A percentile compares a stretch with the other conserved stretches of the same genome.
Evolutionary conservation across 2,888 invertebrate genomes (phyloP).

Genomic region (Formica aserva): DNA sequence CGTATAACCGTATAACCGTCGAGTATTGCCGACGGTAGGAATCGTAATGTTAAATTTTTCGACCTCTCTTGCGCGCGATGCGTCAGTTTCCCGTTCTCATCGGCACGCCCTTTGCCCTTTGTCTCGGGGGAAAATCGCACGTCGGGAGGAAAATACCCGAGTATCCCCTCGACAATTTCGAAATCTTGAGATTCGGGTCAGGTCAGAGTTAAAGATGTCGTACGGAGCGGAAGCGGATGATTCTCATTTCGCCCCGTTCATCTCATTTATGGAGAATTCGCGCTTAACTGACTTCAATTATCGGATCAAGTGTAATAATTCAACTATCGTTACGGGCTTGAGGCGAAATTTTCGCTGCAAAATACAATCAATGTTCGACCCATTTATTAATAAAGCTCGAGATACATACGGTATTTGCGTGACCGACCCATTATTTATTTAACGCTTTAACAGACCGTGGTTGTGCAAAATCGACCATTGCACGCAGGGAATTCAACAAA

Average conservation of each 20-base stretch:
- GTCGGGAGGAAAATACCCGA: background rate
- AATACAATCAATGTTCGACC: background rate
- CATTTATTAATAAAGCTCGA: background rate
- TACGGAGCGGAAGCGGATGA: background rate
- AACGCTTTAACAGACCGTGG: background rate
- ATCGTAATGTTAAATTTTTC: constrained; percentile 49
- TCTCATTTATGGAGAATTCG: constrained; percentile 1
- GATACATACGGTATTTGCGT: background rate
- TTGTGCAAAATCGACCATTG: background rate
- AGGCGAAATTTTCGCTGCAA: background rate
- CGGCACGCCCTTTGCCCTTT: background rate
- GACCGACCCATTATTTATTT: constrained; percentile 1
- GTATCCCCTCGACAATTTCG: background rate
- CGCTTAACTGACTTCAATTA: background rate
- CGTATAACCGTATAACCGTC: background rate
- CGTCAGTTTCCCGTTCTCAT: background rate
- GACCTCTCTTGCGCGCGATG: constrained; percentile 29
- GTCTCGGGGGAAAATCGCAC: constrained; percentile 21
- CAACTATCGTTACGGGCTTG: background rate
- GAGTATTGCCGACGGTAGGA: constrained; percentile 29
- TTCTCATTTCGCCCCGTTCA: background rate
- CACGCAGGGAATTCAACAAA: background rate
- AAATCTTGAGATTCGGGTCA: constrained; percentile 23
- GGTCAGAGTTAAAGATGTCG: background rate
- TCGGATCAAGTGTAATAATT: background rate